Conservation (phyloP, 2,888 invertebrate species). For the Desoria tigrina region DNA sequence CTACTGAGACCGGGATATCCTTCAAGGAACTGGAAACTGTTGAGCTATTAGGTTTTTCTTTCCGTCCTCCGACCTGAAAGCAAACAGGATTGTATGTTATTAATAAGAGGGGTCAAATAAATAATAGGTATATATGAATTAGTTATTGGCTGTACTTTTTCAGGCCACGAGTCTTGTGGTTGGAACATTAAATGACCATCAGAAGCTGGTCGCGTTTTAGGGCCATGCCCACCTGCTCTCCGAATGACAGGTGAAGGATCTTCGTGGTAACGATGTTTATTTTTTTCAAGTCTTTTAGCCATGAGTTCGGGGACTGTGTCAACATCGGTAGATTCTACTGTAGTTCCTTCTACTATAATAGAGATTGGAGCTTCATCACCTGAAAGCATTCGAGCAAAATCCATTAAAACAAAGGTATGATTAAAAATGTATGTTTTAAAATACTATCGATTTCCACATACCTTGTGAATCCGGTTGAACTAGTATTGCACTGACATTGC, state of each 20-base stretch:
- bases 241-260: constrained; percentile 51
- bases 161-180: constrained; percentile 32
- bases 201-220: constrained; percentile 47
- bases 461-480: constrained; percentile 30
- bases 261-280: constrained; percentile 54
- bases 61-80: background rate
- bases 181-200: constrained; percentile 51
- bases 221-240: constrained; percentile 20
- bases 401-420: background rate
- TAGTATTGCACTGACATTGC: constrained; percentile 48
- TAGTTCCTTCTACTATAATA: constrained; percentile 60
- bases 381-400: constrained; percentile 9
- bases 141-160: too few species aligned
- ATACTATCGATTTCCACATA: background rate
- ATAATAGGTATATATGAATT: too few species aligned
- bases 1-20: constrained; percentile 51
- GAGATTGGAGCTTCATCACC: constrained; percentile 57
- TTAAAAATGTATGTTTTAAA: background rate
- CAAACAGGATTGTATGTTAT: background rate
- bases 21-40: constrained; percentile 50
- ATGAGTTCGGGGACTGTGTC: constrained; percentile 56
- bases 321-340: constrained; percentile 56
- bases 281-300: constrained; percentile 34
- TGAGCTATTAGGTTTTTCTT: constrained; percentile 14
- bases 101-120: too few species aligned